Evolutionary conservation across 2,888 invertebrate species (phyloP).

Genomic region (Apodemia hepburni): DNA sequence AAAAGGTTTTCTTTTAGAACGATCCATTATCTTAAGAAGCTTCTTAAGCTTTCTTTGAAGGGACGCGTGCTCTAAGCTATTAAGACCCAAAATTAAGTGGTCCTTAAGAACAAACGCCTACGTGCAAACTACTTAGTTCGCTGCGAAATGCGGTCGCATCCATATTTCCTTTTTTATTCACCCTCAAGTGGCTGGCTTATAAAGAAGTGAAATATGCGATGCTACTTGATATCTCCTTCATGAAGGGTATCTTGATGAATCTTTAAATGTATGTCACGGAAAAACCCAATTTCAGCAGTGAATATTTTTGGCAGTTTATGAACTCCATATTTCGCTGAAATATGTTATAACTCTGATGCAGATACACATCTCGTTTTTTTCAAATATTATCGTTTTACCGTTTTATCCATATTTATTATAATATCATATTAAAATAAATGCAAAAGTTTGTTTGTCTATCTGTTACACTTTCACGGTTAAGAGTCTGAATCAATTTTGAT

Average conservation of each 20-base stretch:
- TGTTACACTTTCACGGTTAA: too few relatives aligned
- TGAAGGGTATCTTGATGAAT: slow-evolving; percentile 3
- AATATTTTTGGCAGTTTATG: slow-evolving; percentile 3
- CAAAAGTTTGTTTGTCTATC: too few relatives aligned
- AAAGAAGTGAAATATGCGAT: slow-evolving; percentile 9
- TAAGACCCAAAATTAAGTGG: slow-evolving; percentile 14
- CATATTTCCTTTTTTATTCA: slow-evolving; percentile 14
- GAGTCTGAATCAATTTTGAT: too few relatives aligned
- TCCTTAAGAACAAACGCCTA: slow-evolving; percentile 15
- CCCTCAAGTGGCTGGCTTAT: slow-evolving; percentile 11
- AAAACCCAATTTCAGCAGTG: background rate
- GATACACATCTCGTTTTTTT: too few relatives aligned
- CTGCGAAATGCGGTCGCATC: slow-evolving; percentile 11
- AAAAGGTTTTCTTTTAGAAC: slow-evolving; percentile 10
- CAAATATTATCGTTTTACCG: too few relatives aligned
- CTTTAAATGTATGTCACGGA: slow-evolving; percentile 6
- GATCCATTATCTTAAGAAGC: slow-evolving; percentile 14
- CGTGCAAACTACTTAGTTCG: slow-evolving; percentile 14
- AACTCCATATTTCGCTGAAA: background rate
- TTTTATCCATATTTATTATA: too few relatives aligned
- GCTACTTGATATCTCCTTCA: slow-evolving; percentile 13
- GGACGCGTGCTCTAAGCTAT: slow-evolving; percentile 15
- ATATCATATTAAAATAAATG: too few relatives aligned
- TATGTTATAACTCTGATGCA: too few relatives aligned
- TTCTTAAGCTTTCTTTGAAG: slow-evolving; percentile 14